A percentile compares a stretch with the other conserved stretches of the same genome.
Conservation (phyloP, 2,113 vertebrate genomes). For the Syngnathoides biaculeatus region DNA sequence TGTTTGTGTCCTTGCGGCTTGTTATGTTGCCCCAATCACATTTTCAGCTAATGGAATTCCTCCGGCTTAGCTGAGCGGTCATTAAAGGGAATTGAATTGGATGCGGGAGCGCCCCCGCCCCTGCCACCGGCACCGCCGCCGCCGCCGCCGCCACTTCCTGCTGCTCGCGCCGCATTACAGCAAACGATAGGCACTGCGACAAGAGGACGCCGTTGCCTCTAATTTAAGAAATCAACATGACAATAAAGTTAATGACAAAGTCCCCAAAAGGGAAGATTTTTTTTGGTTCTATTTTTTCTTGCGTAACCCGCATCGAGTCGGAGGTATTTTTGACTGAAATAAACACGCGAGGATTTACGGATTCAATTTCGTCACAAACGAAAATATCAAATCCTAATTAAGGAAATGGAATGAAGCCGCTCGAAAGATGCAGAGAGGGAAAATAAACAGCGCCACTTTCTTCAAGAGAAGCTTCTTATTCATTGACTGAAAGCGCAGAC, state of each 20-base stretch:
- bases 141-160: background rate
- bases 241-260: slow-evolving; percentile 1
- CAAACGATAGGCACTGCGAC: slow-evolving; percentile 6
- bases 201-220: slow-evolving; percentile 4
- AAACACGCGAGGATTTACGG: background rate
- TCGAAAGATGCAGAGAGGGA: background rate
- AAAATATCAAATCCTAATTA: slow-evolving; percentile 1
- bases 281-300: background rate
- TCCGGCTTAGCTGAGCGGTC: slow-evolving; percentile 10
- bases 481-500: background rate
- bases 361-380: slow-evolving; percentile 1
- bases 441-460: background rate
- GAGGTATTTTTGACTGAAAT: slow-evolving; percentile 1
- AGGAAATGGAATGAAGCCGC: background rate
- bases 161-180: slow-evolving; percentile 7
- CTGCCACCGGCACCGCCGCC: too few relatives aligned
- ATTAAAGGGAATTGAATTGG: slow-evolving; percentile 13
- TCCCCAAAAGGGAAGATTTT: background rate
- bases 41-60: slow-evolving; percentile 8
- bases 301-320: background rate
- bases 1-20: slow-evolving; percentile 1
- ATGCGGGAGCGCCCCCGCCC: slow-evolving; percentile 5
- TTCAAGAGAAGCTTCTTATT: background rate
- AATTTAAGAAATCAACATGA: slow-evolving; percentile 1
- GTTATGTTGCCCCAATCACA: slow-evolving; percentile 6